Evolutionary conservation across 2,888 invertebrate species (phyloP), one percentile per base, ranked within the genome.

Genomic region (Mythimna albipuncta): DNA sequence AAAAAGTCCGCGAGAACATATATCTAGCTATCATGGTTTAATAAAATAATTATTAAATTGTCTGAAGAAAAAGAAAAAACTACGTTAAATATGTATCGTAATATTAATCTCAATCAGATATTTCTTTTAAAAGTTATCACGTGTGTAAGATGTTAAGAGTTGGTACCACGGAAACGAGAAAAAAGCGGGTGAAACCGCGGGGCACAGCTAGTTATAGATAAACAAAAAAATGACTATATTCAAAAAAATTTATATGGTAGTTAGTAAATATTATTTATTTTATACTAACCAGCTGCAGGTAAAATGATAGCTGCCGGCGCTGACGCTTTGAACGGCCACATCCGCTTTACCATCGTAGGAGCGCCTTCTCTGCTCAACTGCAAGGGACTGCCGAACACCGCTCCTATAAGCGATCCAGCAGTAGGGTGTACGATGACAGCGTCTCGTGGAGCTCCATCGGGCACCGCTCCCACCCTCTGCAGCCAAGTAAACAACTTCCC

Each of bases 271-370:
- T 10, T 44, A 13, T 47, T 13, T 13, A 44, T 44, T 13, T 13
- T 16, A 32, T 2, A 74, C 72, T 84, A 85, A 96, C 96, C 95
- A 86, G 94, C 92, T 76, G 94, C 95, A 10, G 95, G 94, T 69
- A 96, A 73, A 77, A 95, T 93, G 21, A 96, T 91, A 81, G 96
- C 95, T 61, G 95, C 94, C 0, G 95, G 95, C 0, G 96, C 93
- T 0, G 95, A 94, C 0, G 93, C 90, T 78, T 94, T 95, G 0
- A 95, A 95, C 0, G 96, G 96, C 96, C 96, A 96, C 94, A 96
- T 94, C 6, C 95, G 91, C 75, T 93, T 95, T 2, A 94, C 92
- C 72, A 96, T 88, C 7, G 89, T 85, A 6, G 93, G 93, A n/a
- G 94, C 94, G 4, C 93, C 94, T 3, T 93, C 91, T 54, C 94